Base-by-base conservation (phyloP, 2,888 invertebrate genomes). In the Tenodera sinensis region DNA sequence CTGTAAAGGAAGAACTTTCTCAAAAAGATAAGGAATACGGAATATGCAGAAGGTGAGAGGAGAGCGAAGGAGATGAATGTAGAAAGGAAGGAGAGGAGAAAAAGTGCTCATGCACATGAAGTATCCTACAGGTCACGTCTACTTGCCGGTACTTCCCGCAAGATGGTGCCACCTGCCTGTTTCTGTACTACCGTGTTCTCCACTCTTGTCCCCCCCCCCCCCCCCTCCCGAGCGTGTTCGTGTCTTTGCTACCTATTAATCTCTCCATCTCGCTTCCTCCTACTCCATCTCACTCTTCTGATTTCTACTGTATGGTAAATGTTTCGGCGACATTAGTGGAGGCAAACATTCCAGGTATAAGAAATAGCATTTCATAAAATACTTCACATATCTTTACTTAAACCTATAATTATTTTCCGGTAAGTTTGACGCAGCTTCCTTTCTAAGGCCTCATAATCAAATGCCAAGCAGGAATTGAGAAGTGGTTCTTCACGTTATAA, bases 61-160 rank as follows among this genome's bases (percentile, higher is more conserved):
- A 20, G 47, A 34, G 47, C 71, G 54, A 86, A 86, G 20, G 81
- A 81, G 28, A 28, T 71, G 83, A 87, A 34, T 54, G 83, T 28
- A 30, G 27, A 15, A 89, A 86, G 28, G 27, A 89, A 86, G n/a
- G 54, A 47, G 42, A 89, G 85, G n/a, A 89, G 85, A 85, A 89
- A 86, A 89, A 84, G 83, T 85, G 89, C 83, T 89, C 28, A 87
- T 83, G 86, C 71, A 86, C 89, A 89, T 89, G 86, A 83, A 83
- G 87, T 89, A 88, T 71, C 54, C 86, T 88, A 87, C 87, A 87
- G 90, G 90, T 90, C 90, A 90, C 90, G 90, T 90, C 89, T 90
- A 89, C 90, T 90, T 85, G 90, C 85, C n/a, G 88, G 88, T 85
- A 89, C 88, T 90, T 90, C 85, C 90, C 90, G 90, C 90, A 90